Base-by-base conservation (phyloP, 37 sponge, comb jelly and placozoan species). In the Cladorhizidae sp. region DNA sequence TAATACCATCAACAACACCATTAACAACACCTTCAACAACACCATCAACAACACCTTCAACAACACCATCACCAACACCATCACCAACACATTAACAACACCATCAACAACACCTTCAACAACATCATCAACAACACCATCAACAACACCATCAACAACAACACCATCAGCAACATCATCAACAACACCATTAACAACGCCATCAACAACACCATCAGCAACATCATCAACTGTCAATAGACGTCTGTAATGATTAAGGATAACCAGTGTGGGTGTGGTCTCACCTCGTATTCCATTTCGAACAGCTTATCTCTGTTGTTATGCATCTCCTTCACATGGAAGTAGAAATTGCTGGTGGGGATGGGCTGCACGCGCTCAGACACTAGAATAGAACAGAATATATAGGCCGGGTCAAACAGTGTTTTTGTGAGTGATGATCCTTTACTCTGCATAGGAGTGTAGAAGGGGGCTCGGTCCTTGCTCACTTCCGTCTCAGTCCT, bases 271-370 rank as follows among this genome's bases (percentile, higher is more conserved):
- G 67, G 32, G 36, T 65, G 67, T 31, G 36, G 67, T 65, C 70
- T 75, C 1, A 89, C 92, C 84, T 76, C 67, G 73, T 83, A 94
- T 72, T 87, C 91, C 40, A 41, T 42, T 51, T 89, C 90, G 77
- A 90, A 90, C 2, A 88, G 85, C 20, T 78, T 83, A 75, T 94
- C 87, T 33, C 80, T 83, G 73, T 87, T 69, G 18, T 78, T 18
- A 65, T 94, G 94, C 81, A 90, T 80, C 25, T 65, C 58, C 26
- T 51, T 42, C 18, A 94, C 94, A 70, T 90, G 76, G 0, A 69
- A 63, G 8, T 74, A 41, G 65, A 94, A 94, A 15, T 75, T 42
- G 0, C 43, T 58, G 37, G 84, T 14, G 15, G 61, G 28, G 15
- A 94, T 62, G 26, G 82, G 45, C 40, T 49, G 36, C 29, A 54